Conservation (phyloP, 2,888 invertebrate genomes). For the Tetranychus truncatus region DNA sequence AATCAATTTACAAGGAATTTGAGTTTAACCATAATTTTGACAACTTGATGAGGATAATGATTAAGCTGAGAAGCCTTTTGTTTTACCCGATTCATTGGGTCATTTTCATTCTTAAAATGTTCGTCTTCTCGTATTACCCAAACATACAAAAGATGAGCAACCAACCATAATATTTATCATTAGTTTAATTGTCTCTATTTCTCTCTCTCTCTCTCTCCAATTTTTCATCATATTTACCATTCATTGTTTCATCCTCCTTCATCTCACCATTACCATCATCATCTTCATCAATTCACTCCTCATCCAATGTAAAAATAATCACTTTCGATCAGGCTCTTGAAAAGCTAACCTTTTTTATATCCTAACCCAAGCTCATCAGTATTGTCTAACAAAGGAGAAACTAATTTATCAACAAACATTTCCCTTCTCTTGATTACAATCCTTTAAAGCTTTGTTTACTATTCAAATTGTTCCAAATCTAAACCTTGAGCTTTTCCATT, state of each 20-base stretch:
- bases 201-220: conserved; percentile 8
- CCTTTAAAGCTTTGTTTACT: too few relatives aligned
- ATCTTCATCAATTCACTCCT: background rate
- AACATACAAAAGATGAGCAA: background rate
- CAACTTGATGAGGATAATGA: background rate
- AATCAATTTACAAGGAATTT: background rate
- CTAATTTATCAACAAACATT: too few relatives aligned
- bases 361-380: too few relatives aligned
- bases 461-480: too few relatives aligned
- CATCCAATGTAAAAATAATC: background rate
- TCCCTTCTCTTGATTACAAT: too few relatives aligned
- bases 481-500: too few relatives aligned
- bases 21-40: background rate
- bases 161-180: background rate
- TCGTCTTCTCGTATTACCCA: background rate
- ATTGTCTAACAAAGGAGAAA: too few relatives aligned
- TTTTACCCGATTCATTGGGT: background rate
- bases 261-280: background rate
- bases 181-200: background rate
- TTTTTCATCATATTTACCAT: background rate
- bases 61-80: background rate
- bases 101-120: background rate
- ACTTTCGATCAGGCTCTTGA: background rate
- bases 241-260: background rate
- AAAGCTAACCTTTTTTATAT: background rate